Evolutionary conservation across 2,113 vertebrate species (phyloP).

Genomic region (Pelodiscus sinensis): DNA sequence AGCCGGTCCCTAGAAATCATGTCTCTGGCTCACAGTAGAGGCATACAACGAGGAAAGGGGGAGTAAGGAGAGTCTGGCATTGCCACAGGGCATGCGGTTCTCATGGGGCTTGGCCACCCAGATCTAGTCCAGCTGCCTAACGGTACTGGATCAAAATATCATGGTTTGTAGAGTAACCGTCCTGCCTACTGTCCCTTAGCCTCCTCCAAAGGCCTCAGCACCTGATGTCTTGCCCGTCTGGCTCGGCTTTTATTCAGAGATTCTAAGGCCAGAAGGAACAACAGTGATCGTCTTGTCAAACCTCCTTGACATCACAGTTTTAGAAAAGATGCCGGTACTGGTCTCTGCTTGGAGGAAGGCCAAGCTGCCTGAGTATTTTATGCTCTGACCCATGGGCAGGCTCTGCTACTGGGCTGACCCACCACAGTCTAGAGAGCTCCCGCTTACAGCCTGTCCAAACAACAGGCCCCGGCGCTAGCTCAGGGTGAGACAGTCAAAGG

Average conservation of each 20-base stretch:
- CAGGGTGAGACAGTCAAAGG: too few species aligned
- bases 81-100: not conserved
- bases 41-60: not conserved
- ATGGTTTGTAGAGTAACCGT: not conserved
- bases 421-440: too few species aligned
- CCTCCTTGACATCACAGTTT: not conserved
- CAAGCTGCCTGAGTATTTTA: too few species aligned
- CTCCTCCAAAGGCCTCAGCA: accelerated
- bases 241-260: not conserved
- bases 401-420: too few species aligned
- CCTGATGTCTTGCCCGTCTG: not conserved
- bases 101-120: not conserved
- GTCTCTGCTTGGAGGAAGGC: too few species aligned
- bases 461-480: too few species aligned
- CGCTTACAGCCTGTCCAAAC: too few species aligned
- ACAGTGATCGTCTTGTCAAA: not conserved
- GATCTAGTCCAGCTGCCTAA: not conserved
- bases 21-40: not conserved
- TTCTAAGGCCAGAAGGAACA: not conserved
- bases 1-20: not conserved
- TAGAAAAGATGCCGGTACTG: too few species aligned
- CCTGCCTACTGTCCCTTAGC: not conserved
- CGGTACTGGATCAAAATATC: not conserved
- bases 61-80: not conserved
- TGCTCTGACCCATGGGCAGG: too few species aligned